Evolutionary conservation across 2,888 invertebrate species (phyloP), one percentile per base, ranked within the genome.

Genomic region (Drosophila vallismaia): DNA sequence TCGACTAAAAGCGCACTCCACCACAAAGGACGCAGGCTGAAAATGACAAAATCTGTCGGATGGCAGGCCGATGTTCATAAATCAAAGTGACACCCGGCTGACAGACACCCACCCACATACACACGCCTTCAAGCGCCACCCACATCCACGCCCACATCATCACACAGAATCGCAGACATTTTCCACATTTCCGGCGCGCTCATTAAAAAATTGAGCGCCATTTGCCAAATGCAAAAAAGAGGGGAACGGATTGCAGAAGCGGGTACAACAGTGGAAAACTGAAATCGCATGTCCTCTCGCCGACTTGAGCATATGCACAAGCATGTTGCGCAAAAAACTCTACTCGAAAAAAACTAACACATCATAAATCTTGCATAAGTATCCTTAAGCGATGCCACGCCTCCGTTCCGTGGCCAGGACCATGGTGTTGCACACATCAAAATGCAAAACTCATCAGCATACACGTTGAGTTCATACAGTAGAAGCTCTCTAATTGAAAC

Each of bases 121-220:
- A 10, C 28, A 5, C 28, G 6, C 40, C n/a, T 6, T 7, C 6
- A 4, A 4, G 40, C 12, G 12, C 3, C 4, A 6, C 12, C 38
- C 10, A 10, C 19, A 19, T 2, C 19, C 19, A 19, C n/a, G 9
- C 10, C 29, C 26, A 8, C 40, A 14, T 44, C 19, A 44, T 29
- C 7, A 1, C 19, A 62, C 44, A 9, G 44, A 8, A 49, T 29
- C n/a, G 51, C 52, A 46, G 53, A 63, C 63, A 63, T 46, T 64
- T 64, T 64, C 50, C 71, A 62, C 63, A 79, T 78, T 86, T 86
- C 78, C 78, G 77, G 54, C 56, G 71, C 86, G 76, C 83, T 83
- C 80, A 86, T 83, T 83, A 83, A 86, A 82, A 83, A 83, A 86
- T 64, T 86, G 80, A 83, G 72, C 86, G 72, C 76, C 83, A 83